These are phyloP conservation scores for Chrysochloris asiatica DNA, from an alignment of 2,113 vertebrate genomes.

Conservation along the genomic window DNA sequence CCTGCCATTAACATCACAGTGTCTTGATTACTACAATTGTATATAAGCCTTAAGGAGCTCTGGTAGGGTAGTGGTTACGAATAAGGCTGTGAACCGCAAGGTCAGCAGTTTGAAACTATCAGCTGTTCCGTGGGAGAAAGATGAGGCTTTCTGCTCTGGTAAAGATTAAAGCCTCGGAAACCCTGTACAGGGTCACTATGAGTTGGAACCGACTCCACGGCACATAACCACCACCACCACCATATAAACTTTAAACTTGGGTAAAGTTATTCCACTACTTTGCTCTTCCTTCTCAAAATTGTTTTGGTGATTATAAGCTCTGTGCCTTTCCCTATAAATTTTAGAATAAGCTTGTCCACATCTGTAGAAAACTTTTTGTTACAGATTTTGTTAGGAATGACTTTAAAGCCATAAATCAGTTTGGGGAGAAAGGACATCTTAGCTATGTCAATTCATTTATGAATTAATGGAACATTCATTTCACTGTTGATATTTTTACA, in stretches of 20 bases:
- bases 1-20: not conserved
- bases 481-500: conserved; percentile 8
- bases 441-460: not conserved
- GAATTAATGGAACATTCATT: not conserved
- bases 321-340: not conserved
- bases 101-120: too few species aligned
- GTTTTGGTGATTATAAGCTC: not conserved
- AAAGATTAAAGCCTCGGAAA: too few species aligned
- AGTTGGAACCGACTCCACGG: too few species aligned
- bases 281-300: not conserved
- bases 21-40: not conserved
- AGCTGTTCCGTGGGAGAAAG: too few species aligned
- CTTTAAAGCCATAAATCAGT: not conserved
- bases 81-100: too few species aligned
- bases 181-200: too few species aligned
- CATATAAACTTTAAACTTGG: not conserved
- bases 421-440: not conserved
- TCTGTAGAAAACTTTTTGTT: not conserved
- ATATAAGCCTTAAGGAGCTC: not conserved
- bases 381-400: conserved; percentile 4
- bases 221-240: too few species aligned
- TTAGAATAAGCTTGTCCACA: not conserved
- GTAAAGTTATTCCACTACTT: not conserved
- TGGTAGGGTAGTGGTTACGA: too few species aligned
- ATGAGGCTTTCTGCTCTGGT: too few species aligned